Base-by-base conservation (phyloP, 2,797 vertebrate genomes). In the Myoxocephalus aenaeus region DNA sequence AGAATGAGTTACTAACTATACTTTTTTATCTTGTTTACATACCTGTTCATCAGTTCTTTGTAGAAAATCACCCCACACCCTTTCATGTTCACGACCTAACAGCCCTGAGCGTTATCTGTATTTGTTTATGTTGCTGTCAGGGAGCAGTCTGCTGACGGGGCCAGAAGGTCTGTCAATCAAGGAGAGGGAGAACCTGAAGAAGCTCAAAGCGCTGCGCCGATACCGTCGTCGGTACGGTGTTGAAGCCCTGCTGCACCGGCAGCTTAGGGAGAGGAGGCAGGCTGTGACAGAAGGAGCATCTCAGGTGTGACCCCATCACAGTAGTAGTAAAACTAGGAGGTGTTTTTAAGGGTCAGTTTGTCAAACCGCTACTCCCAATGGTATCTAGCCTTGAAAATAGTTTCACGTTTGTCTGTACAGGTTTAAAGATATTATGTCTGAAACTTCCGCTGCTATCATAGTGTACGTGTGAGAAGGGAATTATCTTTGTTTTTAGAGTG, bases 141-240 rank as follows among this genome's bases (percentile, higher is more conserved):
- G 98, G 70, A 96, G 95, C 92, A 97, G 96, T 86, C 94, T 98
- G 32, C 91, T 99, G 83, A 98, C 97, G 0, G 98, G 97, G 12
- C 93, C 97, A 0, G 98, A 99, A 86, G 97, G 97, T 51, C 87
- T 98, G 83, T 96, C 97, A 72, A 86, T 94, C 86, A 98, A 98
- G 90, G 98, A 99, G 65, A 90, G 96, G 18, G 97, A 99, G 75
- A 98, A 96, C 80, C 94, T 99, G 81, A 97, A 96, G 82, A 95
- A 96, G 70, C 95, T 99, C 46, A 98, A 98, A 91, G 98, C 97
- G 53, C 94, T 99, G n/a, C 96, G 97, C 0, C 94, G 98, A 0
- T 99, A 99, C 82, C 97, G 97, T 36, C 96, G 97, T 22, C 96
- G 98, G 36, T 99, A 97, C 5, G 98, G 98, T 0, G 96, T 96